A percentile compares a stretch with the other conserved stretches of the same genome.
phyloP scores from a whole-genome alignment of 2,797 vertebrate species.

The Amphiprion clarkii region DNA sequence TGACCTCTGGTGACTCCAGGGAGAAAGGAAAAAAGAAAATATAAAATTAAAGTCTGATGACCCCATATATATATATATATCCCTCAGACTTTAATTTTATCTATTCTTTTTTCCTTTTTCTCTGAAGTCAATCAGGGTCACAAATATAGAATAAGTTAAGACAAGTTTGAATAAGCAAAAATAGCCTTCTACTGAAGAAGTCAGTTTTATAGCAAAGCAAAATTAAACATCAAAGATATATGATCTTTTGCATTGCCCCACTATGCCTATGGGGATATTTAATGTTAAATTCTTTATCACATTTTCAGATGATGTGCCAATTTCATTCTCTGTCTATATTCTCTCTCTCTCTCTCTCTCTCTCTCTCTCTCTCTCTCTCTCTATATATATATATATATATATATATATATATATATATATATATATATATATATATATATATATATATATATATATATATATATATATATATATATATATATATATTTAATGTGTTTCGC shows the following conservation, averaged over 20 bases:
- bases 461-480: background rate
- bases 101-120: background rate
- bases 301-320: background rate
- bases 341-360: background rate
- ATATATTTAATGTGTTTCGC: conserved; percentile 1
- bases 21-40: no score
- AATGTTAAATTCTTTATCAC: background rate
- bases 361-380: no score
- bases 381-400: no score
- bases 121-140: background rate
- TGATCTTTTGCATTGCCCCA: no score
- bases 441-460: no score
- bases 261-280: background rate
- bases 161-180: background rate
- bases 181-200: background rate
- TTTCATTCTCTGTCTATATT: background rate
- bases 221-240: background rate
- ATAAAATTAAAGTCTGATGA: no score
- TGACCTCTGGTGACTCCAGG: no score
- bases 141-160: background rate
- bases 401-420: no score
- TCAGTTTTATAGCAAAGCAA: background rate
- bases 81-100: no score
- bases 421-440: no score
- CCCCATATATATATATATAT: no score